These are phyloP conservation scores for Agriotes lineatus DNA, from an alignment of 2,888 invertebrate genomes.

Conservation along the genomic window DNA sequence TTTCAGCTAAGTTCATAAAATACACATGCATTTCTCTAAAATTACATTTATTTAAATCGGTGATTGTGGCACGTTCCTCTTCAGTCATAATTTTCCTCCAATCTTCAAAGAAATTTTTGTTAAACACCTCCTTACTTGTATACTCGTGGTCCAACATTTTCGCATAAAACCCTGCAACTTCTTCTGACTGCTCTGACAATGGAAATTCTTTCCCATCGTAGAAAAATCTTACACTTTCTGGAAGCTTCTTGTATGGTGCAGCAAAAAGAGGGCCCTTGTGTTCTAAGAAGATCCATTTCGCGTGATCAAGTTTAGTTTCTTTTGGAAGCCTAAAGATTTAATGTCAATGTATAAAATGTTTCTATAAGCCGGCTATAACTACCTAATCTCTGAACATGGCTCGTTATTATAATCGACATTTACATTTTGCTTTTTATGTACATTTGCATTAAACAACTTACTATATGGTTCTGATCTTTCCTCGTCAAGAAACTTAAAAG, in stretches of 20 bases:
- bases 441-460: too few relatives aligned
- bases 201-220: constrained; percentile 91
- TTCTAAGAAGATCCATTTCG: constrained; percentile 94
- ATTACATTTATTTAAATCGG: constrained; percentile 89
- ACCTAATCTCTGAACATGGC: too few relatives aligned
- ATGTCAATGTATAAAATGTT: too few relatives aligned
- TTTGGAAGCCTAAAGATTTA: too few relatives aligned
- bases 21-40: constrained; percentile 91
- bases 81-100: constrained; percentile 95
- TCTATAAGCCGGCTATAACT: too few relatives aligned
- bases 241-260: constrained; percentile 94
- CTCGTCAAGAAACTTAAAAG: too few relatives aligned
- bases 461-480: too few relatives aligned
- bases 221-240: constrained; percentile 87
- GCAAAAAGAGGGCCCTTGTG: constrained; percentile 99
- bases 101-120: constrained; percentile 96
- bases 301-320: too few relatives aligned
- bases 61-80: constrained; percentile 86
- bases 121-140: background rate
- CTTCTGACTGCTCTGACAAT: constrained; percentile 86
- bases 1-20: constrained; percentile 67
- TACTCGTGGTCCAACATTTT: constrained; percentile 96
- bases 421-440: too few relatives aligned
- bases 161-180: constrained; percentile 97
- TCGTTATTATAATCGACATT: too few relatives aligned